Conservation (phyloP, 2,888 invertebrate genomes). For the Cephus pygmeus region DNA sequence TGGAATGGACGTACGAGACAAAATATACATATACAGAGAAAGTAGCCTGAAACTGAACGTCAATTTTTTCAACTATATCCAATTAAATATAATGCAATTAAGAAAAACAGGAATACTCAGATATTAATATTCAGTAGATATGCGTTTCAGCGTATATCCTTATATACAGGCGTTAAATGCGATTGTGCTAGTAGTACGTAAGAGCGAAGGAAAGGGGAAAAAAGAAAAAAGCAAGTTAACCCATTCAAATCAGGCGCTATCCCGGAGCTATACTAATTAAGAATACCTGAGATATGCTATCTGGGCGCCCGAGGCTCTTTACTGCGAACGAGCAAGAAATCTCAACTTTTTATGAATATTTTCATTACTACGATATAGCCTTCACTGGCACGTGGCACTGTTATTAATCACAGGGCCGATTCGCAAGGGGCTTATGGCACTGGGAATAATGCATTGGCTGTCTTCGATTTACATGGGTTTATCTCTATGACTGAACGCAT, state of each 20-base stretch:
- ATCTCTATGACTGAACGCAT: no score
- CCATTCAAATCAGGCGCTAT: neutral
- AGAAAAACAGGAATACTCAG: neutral
- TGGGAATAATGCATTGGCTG: no score
- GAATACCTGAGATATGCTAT: slow-evolving; percentile 5
- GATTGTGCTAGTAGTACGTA: neutral
- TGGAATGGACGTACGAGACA: neutral
- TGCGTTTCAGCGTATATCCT: no score
- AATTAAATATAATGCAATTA: neutral
- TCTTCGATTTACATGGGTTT: no score
- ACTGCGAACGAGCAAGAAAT: neutral
- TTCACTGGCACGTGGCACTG: neutral
- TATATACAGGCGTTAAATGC: no score
- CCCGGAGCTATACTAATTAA: slow-evolving; percentile 2
- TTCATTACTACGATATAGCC: slow-evolving; percentile 4
- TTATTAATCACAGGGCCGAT: neutral
- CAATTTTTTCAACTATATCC: neutral
- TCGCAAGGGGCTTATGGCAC: neutral
- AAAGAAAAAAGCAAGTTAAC: neutral
- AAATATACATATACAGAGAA: neutral
- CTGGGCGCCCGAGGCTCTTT: neutral
- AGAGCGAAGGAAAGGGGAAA: neutral
- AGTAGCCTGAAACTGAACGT: neutral
- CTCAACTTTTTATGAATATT: slow-evolving; percentile 8
- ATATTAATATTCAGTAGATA: neutral